Evolutionary conservation across 2,888 invertebrate species (phyloP), one percentile per base, ranked within the genome.

Genomic region (Hyposoter didymator): DNA sequence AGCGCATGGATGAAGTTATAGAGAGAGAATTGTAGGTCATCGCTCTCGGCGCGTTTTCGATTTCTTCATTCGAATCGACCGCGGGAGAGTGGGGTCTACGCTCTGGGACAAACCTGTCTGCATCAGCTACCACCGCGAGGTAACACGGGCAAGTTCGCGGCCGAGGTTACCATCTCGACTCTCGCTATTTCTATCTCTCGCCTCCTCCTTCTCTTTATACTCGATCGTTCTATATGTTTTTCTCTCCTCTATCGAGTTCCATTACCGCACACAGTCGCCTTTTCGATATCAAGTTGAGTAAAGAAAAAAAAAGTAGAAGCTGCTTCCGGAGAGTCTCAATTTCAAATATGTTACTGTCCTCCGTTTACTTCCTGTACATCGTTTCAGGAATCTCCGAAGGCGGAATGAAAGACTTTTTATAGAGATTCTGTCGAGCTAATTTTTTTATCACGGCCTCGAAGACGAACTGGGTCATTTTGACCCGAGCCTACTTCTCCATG

Each of bases 101-200:
- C 35, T 66, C 49, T 10, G 47, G 52, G 52, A 75, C 39, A 70
- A 64, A 82, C 43, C 82, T 55, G 55, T 66, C 59, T 69, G 69
- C 22, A 49, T 76, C 69, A 19, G 75, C 72, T 45, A 73, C 59
- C 67, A 82, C 72, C 45, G 76, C 45, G 76, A 66, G 64, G 72
- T 47, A 76, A 75, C 19, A 62, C 74, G 74, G 45, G 52, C 84
- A 80, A 86, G 78, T 86, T 86, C 84, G 84, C 62, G 86, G 81
- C 73, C 86, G 86, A 84, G 86, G 86, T 86, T 81, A 84, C 76
- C 78, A 81, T 86, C 76, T 62, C 73, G 67, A 69, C 76, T 74
- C 76, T 74, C 47, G 73, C 66, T 67, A 80, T 84, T 85, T 84
- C 67, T 75, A 66, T 62, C 79, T 70, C 69, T 45, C 22, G n/a